Base-by-base conservation (phyloP, 1,140 invertebrate species). In the Pollicipes pollicipes region DNA sequence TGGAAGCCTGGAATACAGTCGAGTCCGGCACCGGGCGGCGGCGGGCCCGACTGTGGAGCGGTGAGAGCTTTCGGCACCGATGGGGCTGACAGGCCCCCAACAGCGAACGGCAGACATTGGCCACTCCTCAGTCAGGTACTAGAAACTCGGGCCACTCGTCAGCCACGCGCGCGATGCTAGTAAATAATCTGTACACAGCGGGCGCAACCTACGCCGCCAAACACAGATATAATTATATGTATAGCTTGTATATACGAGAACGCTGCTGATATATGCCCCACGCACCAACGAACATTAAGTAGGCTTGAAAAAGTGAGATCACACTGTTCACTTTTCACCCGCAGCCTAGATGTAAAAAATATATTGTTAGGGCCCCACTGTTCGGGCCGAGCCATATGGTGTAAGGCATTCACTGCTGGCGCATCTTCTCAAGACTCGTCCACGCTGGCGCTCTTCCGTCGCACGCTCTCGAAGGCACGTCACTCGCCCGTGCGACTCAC, bases 221-320 rank as follows among this genome's bases (percentile, higher is more conserved):
- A 58, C 45, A 58, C 45, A 58, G 45, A 58, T 58, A 58, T 58
- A 58, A 58, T 58, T 58, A 58, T 58, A 58, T 58, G 45, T 58
- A 21, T 58, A 58, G 45, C 13, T 58, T 58, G n/a, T 58, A 58
- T 58, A 58, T 58, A 58, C 45, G 45, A 58, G 45, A 58, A 58
- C 45, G 45, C 45, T 10, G 24, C 45, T 24, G 45, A 58, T 58
- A 58, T 21, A 58, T 21, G 45, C 45, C 45, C 45, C 45, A 58
- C 45, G 45, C 45, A 58, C 45, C 45, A 58, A 58, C 45, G 45
- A 58, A 58, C 45, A 58, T 58, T 58, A 58, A 58, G 45, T 58
- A 58, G 45, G 45, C 45, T 58, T 58, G 45, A 58, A 58, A 58
- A 58, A 58, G 45, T 58, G 45, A 58, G 45, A 58, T 58, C 45